Conservation (phyloP, 2,113 vertebrate species). For the Butorides virescens region DNA sequence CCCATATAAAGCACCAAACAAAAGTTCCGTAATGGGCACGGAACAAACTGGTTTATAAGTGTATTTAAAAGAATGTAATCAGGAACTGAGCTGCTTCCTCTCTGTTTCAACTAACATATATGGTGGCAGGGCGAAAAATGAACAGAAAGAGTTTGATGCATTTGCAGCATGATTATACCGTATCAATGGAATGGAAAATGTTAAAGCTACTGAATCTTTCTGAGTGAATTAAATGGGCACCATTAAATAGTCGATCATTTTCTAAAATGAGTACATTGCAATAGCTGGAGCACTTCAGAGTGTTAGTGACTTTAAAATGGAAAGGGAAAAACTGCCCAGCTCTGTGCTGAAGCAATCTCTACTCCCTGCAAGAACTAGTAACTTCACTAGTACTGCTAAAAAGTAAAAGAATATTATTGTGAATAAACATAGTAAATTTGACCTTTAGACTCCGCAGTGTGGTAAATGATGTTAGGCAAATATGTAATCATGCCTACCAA, state of each 20-base stretch:
- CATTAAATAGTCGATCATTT: conserved; percentile 2
- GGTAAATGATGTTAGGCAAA: not conserved
- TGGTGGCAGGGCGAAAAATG: not conserved
- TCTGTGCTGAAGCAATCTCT: not conserved
- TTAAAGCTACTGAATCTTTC: not conserved
- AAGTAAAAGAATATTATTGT: not conserved
- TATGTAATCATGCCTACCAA: not conserved
- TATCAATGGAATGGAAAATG: not conserved
- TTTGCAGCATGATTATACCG: not conserved
- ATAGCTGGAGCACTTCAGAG: not conserved
- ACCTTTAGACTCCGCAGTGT: not conserved
- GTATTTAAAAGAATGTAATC: not conserved
- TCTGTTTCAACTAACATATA: not conserved
- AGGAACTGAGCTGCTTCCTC: not conserved
- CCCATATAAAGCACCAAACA: not conserved
- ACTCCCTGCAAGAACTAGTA: not conserved
- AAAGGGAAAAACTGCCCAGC: not conserved
- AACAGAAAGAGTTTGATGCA: not conserved
- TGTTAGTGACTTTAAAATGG: not conserved
- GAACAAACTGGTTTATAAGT: not conserved
- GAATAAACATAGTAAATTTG: not conserved
- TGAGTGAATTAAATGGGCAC: not conserved
- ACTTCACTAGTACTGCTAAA: not conserved
- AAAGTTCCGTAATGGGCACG: not conserved
- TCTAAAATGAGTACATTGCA: not conserved